Percentiles rank a stretch among this genome's conserved stretches.
These are phyloP conservation scores for Rhegmatorhina hoffmannsi DNA, from an alignment of 2,113 vertebrate genomes.

Conservation along the genomic window DNA sequence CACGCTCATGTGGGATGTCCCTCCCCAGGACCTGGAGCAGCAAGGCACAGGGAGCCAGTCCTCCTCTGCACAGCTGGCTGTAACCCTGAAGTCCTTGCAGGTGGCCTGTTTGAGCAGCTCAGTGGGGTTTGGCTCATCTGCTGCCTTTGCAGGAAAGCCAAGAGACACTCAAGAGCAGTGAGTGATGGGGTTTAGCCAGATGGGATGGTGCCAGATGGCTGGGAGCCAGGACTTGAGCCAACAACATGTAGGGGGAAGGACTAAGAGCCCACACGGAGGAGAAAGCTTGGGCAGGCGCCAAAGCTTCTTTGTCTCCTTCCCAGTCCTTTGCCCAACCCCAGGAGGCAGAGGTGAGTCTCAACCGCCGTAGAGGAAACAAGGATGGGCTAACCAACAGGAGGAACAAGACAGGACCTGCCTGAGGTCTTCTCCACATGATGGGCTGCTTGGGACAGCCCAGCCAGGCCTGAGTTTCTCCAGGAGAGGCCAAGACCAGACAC, in stretches of 20 bases:
- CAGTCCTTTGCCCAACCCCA: not conserved
- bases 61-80: too few relatives aligned
- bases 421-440: not conserved
- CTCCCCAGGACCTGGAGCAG: not conserved
- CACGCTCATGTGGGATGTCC: fast-evolving
- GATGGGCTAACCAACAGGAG: not conserved
- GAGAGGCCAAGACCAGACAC: not conserved
- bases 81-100: not conserved
- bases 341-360: not conserved
- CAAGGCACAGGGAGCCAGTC: not conserved
- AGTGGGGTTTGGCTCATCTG: fast-evolving
- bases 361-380: not conserved
- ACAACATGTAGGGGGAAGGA: fast-evolving
- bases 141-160: not conserved
- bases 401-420: not conserved
- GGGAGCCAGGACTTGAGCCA: not conserved
- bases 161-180: fast-evolving
- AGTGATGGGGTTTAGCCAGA: not conserved
- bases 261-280: fast-evolving
- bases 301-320: not conserved
- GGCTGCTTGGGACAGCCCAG: not conserved
- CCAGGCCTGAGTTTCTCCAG: not conserved
- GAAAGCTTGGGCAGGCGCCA: not conserved
- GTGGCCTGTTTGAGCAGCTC: not conserved
- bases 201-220: not conserved